Evolutionary conservation across 2,888 invertebrate species (phyloP), one percentile per base, ranked within the genome.

Genomic region (Thera obeliscata): DNA sequence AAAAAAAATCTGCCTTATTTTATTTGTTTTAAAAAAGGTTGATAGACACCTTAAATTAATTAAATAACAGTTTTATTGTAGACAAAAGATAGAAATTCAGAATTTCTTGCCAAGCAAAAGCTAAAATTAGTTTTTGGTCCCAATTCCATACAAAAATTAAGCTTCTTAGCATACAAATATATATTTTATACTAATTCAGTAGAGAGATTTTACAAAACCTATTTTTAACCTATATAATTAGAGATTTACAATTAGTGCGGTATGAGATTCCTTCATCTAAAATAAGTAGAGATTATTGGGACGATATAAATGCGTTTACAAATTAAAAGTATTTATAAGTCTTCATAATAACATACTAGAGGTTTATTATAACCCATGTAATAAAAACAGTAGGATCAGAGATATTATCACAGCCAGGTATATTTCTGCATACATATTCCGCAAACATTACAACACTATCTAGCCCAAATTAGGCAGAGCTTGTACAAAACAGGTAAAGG

Each of bases 321-420:
- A 5, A 22, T 50, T 12, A 33, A 52, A 9, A 52, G 9, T 9
- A 46, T 22, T 22, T 22, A 22, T 22, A 22, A 22, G 22, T 22
- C 22, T 22, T 22, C 22, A 22, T 22, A 22, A 22, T 22, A 22
- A 22, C 22, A 22, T 22, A 22, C 22, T 22, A 22, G 22, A 22
- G 22, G 38, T 41, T 7, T 4, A 1, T 9, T 9, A 46, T 46
- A 46, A 52, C 54, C 35, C 36, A 55, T 58, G 35, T 48, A 61
- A 22, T 22, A 46, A 22, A 46, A 54, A 7, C 7, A 41, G 38
- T 50, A 50, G 12, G 8, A 50, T 43, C 43, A 46, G 22, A 64
- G 69, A 63, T 55, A 60, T 22, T 64, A 62, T 64, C 57, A 67
- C 61, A 59, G 65, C 65, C 60, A 55, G 50, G 22, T 22, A 22